Evolutionary conservation across 2,113 vertebrate genomes (phyloP).

Genomic region (Rhizomys pruinosus): DNA sequence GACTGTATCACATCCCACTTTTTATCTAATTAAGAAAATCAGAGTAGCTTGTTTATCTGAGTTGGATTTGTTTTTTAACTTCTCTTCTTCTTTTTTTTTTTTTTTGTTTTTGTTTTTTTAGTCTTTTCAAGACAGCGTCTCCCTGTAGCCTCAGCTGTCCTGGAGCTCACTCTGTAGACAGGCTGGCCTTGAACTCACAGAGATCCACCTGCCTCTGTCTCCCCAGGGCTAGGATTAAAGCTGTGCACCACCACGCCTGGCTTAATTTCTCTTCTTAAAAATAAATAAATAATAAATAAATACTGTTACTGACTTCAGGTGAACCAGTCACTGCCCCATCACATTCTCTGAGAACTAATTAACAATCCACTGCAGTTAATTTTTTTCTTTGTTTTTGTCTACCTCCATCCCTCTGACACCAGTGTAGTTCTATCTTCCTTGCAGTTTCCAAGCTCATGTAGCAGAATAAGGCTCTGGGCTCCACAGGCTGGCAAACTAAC

Average conservation of each 20-base stretch:
- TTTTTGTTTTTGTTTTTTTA: too few relatives aligned
- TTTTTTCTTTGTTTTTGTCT: conserved; percentile 58
- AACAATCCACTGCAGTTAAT: conserved; percentile 2
- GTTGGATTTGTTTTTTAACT: not conserved
- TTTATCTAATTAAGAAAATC: not conserved
- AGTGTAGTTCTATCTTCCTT: conserved; percentile 38
- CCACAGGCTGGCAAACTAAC: conserved; percentile 58
- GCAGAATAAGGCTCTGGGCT: conserved; percentile 39
- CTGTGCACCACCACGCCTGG: too few relatives aligned
- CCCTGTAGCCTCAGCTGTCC: too few relatives aligned
- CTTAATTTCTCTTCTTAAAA: not conserved
- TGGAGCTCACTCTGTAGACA: too few relatives aligned
- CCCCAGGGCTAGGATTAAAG: too few relatives aligned
- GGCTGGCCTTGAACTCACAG: too few relatives aligned
- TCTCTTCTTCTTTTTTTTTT: not conserved
- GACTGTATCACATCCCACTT: not conserved
- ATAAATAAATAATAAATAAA: not conserved
- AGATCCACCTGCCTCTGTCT: too few relatives aligned
- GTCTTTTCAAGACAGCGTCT: too few relatives aligned
- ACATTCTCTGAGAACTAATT: not conserved
- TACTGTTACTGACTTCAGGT: not conserved
- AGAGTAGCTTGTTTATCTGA: not conserved
- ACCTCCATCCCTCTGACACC: conserved; percentile 26
- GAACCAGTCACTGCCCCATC: too few relatives aligned
- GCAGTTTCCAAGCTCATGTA: conserved; percentile 36